Base-by-base conservation (phyloP, 2,113 vertebrate species). In the Phyllostomus discolor region DNA sequence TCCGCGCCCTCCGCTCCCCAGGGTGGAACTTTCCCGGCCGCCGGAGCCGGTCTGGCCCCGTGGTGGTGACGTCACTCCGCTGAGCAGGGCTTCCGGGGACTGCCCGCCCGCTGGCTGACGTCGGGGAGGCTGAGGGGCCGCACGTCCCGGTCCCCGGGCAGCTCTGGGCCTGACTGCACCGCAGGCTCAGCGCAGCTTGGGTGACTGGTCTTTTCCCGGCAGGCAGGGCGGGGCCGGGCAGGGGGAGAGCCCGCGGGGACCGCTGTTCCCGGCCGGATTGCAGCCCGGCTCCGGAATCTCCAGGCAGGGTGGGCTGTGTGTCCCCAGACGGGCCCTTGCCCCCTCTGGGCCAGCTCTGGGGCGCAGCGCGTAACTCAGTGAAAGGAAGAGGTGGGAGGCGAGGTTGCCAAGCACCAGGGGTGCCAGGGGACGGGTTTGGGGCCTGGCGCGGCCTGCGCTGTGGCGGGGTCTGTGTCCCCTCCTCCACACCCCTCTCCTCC, bases 1-100 rank as follows among this genome's bases (percentile, higher is more conserved):
- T 43, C 73, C 46, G 46, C 15, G 0, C n/a, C 54, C 12, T 35
- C 10, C 38, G 1, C 14, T 7, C 16, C 20, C 89, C 54, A 19
- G 46, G 67, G 93, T 10, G 88, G 62, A 14, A 1, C 78, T 19
- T 16, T 62, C 52, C 70, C n/a, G 48, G 24, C 46, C 10, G 17
- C 57, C 43, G 16, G 28, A n/a, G 59, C 84, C 4, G 46, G 50
- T 2, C 50, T 72, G 28, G 59, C n/a, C 70, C 57, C 0, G 10
- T 92, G 95, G 90, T 11, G 84, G 10, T 92, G 95, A 92, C 10
- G 84, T 96, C 90, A 95, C 28, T 2, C 28, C 86, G 0, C 46
- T 6, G 57, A 87, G 92, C 84, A 17, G 82, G 93, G 89, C 82
- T 95, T 69, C 88, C 4, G 1, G 87, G 52, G 76, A 35, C 6